These are phyloP conservation scores for Oegoconia quadripuncta DNA, from an alignment of 2,888 invertebrate species.

Conservation along the genomic window DNA sequence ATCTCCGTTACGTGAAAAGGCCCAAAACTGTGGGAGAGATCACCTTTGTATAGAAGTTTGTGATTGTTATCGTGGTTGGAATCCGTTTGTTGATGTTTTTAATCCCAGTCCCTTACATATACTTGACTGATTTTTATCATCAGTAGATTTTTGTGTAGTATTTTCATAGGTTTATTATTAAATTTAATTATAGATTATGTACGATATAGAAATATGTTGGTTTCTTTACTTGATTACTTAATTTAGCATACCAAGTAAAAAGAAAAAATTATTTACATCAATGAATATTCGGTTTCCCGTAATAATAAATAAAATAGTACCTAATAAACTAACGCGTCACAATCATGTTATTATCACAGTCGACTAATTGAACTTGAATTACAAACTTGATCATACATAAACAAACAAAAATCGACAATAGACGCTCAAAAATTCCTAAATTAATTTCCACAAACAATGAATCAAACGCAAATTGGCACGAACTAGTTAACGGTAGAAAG, in stretches of 20 bases:
- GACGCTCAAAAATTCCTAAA: constrained; percentile 1
- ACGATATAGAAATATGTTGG: too few species aligned
- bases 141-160: neutral
- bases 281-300: too few species aligned
- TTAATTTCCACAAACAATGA: constrained; percentile 28
- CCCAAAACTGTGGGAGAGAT: constrained; percentile 27
- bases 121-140: constrained; percentile 12
- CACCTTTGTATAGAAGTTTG: constrained; percentile 36
- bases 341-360: too few species aligned
- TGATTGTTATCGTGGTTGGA: constrained; percentile 37
- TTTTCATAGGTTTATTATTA: neutral
- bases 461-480: constrained; percentile 37
- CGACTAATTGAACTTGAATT: too few species aligned
- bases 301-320: too few species aligned
- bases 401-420: neutral
- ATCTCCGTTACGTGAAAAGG: constrained; percentile 25
- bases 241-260: too few species aligned
- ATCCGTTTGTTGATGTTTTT: constrained; percentile 42
- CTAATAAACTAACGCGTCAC: too few species aligned
- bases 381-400: too few species aligned
- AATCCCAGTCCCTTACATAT: constrained; percentile 43
- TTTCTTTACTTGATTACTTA: too few species aligned
- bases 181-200: constrained; percentile 1
- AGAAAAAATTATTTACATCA: too few species aligned
- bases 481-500: constrained; percentile 31